These are phyloP conservation scores for Chalcis sispes DNA, from an alignment of 2,888 invertebrate genomes.

Conservation along the genomic window DNA sequence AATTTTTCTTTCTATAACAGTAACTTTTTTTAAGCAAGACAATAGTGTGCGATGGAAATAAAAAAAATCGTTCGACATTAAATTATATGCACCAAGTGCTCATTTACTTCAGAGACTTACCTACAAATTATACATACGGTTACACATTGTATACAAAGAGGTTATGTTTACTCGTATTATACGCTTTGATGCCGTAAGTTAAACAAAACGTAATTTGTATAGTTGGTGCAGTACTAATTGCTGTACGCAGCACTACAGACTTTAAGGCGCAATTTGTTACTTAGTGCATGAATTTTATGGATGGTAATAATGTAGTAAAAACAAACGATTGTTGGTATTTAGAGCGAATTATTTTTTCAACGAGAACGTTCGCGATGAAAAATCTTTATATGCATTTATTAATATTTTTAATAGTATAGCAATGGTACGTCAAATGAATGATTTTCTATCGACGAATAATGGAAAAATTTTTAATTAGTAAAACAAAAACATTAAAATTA, in stretches of 20 bases:
- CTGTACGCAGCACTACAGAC: not conserved
- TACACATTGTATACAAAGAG: conserved; percentile 16
- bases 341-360: no score
- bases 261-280: conserved; percentile 24
- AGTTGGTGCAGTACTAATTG: conserved; percentile 15
- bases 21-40: no score
- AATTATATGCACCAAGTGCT: not conserved
- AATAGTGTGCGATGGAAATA: no score
- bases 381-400: no score
- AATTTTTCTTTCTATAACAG: no score
- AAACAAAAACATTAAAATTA: no score
- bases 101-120: not conserved
- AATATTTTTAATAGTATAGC: no score
- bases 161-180: conserved; percentile 17
- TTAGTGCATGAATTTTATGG: conserved; percentile 27
- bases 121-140: not conserved
- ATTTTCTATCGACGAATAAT: no score
- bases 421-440: no score
- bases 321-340: not conserved
- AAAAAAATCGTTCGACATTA: no score
- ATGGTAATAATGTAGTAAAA: conserved; percentile 11
- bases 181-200: conserved; percentile 36
- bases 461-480: no score
- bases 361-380: no score
- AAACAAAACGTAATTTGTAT: conserved; percentile 27